A percentile compares a stretch with the other conserved stretches of the same genome.
Evolutionary conservation across 2,797 vertebrate genomes (phyloP).

Genomic region (Phoxinus dragarum): DNA sequence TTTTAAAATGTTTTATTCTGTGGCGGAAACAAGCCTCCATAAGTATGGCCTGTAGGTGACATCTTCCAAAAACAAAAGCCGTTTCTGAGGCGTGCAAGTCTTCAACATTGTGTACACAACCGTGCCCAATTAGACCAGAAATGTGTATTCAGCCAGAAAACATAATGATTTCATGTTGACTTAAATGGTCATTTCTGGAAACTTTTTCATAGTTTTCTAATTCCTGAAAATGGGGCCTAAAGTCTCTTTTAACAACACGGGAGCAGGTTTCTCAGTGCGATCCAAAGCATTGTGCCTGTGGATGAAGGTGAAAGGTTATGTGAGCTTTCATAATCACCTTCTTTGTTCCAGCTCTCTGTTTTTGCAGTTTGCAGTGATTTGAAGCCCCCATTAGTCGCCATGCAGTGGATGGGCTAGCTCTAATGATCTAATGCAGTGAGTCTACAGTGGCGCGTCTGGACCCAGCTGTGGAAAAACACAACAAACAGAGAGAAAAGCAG

Average conservation of each 20-base stretch:
- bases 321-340: slow-evolving; percentile 60
- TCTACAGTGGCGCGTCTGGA: slow-evolving; percentile 54
- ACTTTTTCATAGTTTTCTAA: slow-evolving; percentile 27
- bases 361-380: slow-evolving; percentile 56
- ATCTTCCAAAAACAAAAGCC: not conserved
- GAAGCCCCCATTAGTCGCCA: slow-evolving; percentile 57
- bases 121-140: not conserved
- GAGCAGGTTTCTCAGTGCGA: slow-evolving; percentile 14
- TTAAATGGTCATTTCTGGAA: slow-evolving; percentile 20
- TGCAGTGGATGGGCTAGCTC: slow-evolving; percentile 57
- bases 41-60: not conserved
- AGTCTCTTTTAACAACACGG: not conserved
- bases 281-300: slow-evolving; percentile 46
- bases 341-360: slow-evolving; percentile 61
- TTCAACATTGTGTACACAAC: not conserved
- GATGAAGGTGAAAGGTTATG: slow-evolving; percentile 53
- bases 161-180: slow-evolving; percentile 25
- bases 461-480: slow-evolving; percentile 56
- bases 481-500: slow-evolving; percentile 23
- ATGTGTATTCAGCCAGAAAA: not conserved
- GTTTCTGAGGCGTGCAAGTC: not conserved
- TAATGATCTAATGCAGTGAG: slow-evolving; percentile 62
- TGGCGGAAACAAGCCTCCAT: no score
- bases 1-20: no score
- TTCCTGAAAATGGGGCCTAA: slow-evolving; percentile 43